Base-by-base conservation (phyloP, 2,888 invertebrate species). In the Mythimna impura region DNA sequence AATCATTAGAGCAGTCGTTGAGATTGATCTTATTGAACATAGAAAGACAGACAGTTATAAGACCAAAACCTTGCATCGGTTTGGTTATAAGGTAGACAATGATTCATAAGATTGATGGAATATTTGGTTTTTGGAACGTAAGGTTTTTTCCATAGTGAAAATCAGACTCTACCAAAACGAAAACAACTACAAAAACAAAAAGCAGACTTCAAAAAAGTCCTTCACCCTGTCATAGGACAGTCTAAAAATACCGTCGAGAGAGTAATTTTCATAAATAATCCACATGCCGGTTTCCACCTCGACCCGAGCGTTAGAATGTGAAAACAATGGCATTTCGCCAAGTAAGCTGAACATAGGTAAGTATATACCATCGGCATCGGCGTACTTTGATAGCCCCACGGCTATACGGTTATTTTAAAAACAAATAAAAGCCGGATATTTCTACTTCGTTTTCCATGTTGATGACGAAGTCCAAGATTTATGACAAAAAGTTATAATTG, bases 281-380 rank as follows among this genome's bases (percentile, higher is more conserved):
- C 36, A 73, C 69, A 76, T 55, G 63, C 80, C 67, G 62, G 78
- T 79, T 83, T 74, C 79, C 77, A 82, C 80, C 76, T 74, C 85
- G 81, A 78, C 64, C 71, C 64, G 79, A 34, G 68, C 57, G 58
- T 68, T 81, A 82, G 80, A 80, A 87, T 87, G 85, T 83, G 78
- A 83, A 85, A 88, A 89, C 88, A 86, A 88, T 90, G 89, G 89
- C 90, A 84, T 12, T 36, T 63, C 43, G 90, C 89, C 90, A 90
- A 86, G 67, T 75, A 65, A 75, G 58, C 57, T 40, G 73, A 85
- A 86, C 83, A 87, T 80, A 66, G 62, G 54, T 47, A 30, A n/a
- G 52, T 54, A 52, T 55, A 25, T 66, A 55, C 71, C 55, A 78
- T 58, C 66, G 69, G 74, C 63, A 73, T 74, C 69, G 68, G 43